Percentiles rank a stretch among this genome's conserved stretches.
Conservation (phyloP, 2,888 invertebrate genomes). For the Neoaliturus tenellus region DNA sequence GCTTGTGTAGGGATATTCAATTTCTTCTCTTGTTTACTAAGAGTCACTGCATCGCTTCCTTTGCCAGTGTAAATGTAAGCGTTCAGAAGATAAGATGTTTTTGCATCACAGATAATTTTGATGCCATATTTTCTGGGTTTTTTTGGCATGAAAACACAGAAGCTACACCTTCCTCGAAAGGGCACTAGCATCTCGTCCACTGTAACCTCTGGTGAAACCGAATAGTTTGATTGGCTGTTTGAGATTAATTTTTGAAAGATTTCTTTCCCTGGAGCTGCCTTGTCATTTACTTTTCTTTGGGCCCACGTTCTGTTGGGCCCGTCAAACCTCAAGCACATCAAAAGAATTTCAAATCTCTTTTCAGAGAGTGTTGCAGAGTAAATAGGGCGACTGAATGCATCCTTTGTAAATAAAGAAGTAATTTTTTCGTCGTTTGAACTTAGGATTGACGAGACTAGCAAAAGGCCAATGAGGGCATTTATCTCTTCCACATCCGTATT, state of each 20-base stretch:
- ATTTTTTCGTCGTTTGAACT: conserved; percentile 21
- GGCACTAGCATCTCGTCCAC: conserved; percentile 54
- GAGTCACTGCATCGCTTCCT: conserved; percentile 65
- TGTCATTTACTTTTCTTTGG: neutral
- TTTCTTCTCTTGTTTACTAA: conserved; percentile 65
- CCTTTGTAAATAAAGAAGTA: conserved; percentile 34
- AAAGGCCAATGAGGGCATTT: conserved; percentile 53
- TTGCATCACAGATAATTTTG: conserved; percentile 65
- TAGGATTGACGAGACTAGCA: conserved; percentile 23
- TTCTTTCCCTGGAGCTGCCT: conserved; percentile 29
- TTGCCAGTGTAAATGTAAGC: conserved; percentile 67
- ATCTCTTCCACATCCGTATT: conserved; percentile 51
- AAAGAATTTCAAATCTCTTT: conserved; percentile 47
- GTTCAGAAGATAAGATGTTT: conserved; percentile 64
- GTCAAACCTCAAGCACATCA: conserved; percentile 43
- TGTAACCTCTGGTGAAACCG: conserved; percentile 31
- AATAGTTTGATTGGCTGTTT: conserved; percentile 31
- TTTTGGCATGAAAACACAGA: conserved; percentile 64
- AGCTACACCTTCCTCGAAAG: conserved; percentile 53
- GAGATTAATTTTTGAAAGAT: conserved; percentile 8
- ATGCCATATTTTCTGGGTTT: conserved; percentile 67
- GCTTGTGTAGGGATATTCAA: conserved; percentile 66
- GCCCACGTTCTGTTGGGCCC: neutral
- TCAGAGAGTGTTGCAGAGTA: conserved; percentile 52
- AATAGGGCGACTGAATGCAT: conserved; percentile 31